Evolutionary conservation across 2,888 invertebrate genomes (phyloP).

Genomic region (Parnassius glacialis): DNA sequence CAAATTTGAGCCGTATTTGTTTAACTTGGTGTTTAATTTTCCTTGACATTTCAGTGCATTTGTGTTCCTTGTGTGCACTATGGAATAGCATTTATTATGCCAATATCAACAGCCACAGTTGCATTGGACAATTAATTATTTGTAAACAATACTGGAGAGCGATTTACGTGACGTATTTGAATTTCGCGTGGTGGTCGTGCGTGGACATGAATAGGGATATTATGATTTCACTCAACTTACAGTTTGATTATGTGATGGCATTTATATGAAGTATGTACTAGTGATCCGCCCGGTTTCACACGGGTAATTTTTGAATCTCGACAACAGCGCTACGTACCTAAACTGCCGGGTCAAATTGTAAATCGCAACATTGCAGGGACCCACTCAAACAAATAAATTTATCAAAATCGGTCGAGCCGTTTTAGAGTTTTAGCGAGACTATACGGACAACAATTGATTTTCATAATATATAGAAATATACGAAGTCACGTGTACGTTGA

Average conservation of each 20-base stretch:
- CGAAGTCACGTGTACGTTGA: too few species aligned
- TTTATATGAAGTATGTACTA: too few species aligned
- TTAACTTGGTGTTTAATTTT: conserved; percentile 9
- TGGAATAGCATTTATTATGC: conserved; percentile 70
- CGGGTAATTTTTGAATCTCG: too few species aligned
- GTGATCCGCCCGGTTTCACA: too few species aligned
- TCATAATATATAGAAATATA: too few species aligned
- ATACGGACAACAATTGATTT: too few species aligned
- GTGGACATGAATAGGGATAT: conserved; percentile 54
- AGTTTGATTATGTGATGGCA: conserved; percentile 45
- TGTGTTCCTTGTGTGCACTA: conserved; percentile 54
- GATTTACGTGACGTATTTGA: conserved; percentile 44
- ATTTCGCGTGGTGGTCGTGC: conserved; percentile 52
- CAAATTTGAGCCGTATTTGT: conserved; percentile 5
- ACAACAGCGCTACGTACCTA: too few species aligned
- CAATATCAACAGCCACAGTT: conserved; percentile 72
- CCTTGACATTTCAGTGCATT: conserved; percentile 2
- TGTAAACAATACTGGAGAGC: conserved; percentile 64
- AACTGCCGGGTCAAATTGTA: too few species aligned
- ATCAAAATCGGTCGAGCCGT: too few species aligned
- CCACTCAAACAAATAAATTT: too few species aligned
- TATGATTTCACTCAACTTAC: conserved; percentile 26
- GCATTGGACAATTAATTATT: conserved; percentile 78
- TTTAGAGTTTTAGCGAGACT: too few species aligned
- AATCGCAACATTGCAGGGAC: too few species aligned